Percentiles rank a stretch among this genome's conserved stretches.
phyloP scores from a whole-genome alignment of 2,888 invertebrate species.

The Mactromeris polynyma region DNA sequence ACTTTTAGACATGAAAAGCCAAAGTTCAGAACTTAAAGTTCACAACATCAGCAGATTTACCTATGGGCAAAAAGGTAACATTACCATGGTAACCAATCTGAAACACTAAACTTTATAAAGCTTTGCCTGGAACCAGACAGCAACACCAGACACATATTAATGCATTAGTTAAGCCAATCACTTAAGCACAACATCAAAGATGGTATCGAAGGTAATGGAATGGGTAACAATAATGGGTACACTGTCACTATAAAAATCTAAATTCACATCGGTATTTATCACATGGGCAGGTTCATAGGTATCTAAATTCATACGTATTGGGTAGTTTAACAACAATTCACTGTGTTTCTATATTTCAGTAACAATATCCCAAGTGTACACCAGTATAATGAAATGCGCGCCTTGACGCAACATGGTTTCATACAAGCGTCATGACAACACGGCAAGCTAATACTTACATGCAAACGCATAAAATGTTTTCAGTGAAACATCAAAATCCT shows the following conservation, averaged over 20 bases:
- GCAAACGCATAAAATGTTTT: constrained; percentile 67
- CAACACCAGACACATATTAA: not conserved
- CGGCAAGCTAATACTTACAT: constrained; percentile 62
- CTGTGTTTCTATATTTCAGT: not conserved
- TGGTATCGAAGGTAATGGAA: not conserved
- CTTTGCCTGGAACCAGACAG: not conserved
- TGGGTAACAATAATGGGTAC: not conserved
- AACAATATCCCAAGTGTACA: constrained; percentile 34
- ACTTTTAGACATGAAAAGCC: not conserved
- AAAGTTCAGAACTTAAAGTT: not conserved
- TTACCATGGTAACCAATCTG: not conserved
- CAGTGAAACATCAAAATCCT: constrained; percentile 62
- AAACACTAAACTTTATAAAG: not conserved
- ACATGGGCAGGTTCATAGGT: not conserved
- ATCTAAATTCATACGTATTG: not conserved
- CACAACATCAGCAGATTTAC: not conserved
- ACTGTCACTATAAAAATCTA: no score
- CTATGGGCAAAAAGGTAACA: not conserved
- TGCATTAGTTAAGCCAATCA: not conserved
- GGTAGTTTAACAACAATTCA: not conserved
- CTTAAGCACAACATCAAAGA: not conserved
- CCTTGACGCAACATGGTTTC: constrained; percentile 15
- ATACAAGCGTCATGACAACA: constrained; percentile 35
- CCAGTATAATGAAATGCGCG: constrained; percentile 26
- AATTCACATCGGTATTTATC: not conserved